A percentile compares a stretch with the other conserved stretches of the same genome.
Evolutionary conservation across 2,797 vertebrate genomes (phyloP).

Genomic region (Hippopotamyrus pictus): DNA sequence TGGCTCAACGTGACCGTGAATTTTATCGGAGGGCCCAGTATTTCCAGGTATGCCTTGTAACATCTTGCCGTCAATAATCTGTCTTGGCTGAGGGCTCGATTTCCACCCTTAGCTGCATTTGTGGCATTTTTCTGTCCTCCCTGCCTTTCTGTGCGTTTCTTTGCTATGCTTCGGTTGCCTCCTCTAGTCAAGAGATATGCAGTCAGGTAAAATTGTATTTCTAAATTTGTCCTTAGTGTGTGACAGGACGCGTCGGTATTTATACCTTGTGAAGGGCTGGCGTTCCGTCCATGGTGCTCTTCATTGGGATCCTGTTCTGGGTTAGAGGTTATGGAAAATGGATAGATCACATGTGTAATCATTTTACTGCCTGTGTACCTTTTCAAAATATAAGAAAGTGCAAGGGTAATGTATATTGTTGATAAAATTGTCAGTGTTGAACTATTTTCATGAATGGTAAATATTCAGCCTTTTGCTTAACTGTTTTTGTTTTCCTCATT

Average conservation of each 20-base stretch:
- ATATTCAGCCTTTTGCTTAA: background rate
- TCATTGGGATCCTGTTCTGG: background rate
- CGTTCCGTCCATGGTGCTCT: background rate
- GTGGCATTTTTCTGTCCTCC: background rate
- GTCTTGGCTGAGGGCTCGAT: background rate
- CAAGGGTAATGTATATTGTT: background rate
- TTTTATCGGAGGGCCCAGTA: background rate
- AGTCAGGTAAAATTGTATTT: background rate
- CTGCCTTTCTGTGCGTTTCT: background rate
- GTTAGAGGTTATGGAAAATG: background rate
- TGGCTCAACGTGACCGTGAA: background rate
- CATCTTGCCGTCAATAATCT: background rate
- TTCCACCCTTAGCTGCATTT: background rate
- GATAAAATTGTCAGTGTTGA: background rate
- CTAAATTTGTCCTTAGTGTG: background rate
- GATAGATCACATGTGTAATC: background rate
- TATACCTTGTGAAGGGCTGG: background rate
- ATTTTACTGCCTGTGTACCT: background rate
- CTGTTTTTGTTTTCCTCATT: background rate
- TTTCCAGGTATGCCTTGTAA: background rate
- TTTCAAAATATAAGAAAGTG: background rate
- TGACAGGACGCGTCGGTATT: background rate
- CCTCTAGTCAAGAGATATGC: background rate
- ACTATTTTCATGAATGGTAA: background rate
- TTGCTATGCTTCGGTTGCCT: background rate